These are phyloP conservation scores for Coelogynopora nodosa DNA, from an alignment of 2,888 invertebrate species.

Conservation along the genomic window DNA sequence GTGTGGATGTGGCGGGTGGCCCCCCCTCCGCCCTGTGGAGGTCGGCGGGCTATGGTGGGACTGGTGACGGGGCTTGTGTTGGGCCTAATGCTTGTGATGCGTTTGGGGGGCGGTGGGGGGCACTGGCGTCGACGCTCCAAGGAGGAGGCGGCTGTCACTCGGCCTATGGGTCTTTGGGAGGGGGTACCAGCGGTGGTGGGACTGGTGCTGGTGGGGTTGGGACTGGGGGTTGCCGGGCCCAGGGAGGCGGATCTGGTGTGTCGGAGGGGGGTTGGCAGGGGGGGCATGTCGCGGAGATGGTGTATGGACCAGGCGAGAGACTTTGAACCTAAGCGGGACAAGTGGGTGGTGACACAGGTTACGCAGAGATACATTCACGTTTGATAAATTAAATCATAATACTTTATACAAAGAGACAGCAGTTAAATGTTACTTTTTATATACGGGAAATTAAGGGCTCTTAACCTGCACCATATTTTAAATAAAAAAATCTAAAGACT, in stretches of 20 bases:
- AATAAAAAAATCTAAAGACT: no score
- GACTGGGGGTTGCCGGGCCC: slow-evolving; percentile 49
- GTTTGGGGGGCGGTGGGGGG: slow-evolving; percentile 64
- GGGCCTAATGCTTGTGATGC: slow-evolving; percentile 51
- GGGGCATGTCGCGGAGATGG: neutral
- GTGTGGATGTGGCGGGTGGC: neutral
- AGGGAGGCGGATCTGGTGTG: slow-evolving; percentile 43
- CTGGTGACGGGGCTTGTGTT: slow-evolving; percentile 34
- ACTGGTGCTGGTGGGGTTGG: slow-evolving; percentile 49
- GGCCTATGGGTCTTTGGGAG: neutral
- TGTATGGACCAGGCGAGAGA: neutral
- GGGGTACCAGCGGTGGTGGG: slow-evolving; percentile 40
- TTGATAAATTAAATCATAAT: no score
- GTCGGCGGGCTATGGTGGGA: neutral
- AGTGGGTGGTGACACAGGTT: no score
- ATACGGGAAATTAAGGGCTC: no score
- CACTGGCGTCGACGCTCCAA: neutral
- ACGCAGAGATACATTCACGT: no score
- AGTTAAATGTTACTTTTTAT: no score
- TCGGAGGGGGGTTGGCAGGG: slow-evolving; percentile 40
- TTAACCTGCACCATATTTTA: no score
- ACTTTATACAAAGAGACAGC: no score
- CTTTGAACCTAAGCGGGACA: no score
- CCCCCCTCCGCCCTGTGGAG: neutral
- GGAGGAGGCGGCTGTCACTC: neutral